Percentiles rank a stretch among this genome's conserved stretches.
These are phyloP conservation scores for Enteromius mattozi DNA, from an alignment of 2,797 vertebrate genomes.

Conservation along the genomic window DNA sequence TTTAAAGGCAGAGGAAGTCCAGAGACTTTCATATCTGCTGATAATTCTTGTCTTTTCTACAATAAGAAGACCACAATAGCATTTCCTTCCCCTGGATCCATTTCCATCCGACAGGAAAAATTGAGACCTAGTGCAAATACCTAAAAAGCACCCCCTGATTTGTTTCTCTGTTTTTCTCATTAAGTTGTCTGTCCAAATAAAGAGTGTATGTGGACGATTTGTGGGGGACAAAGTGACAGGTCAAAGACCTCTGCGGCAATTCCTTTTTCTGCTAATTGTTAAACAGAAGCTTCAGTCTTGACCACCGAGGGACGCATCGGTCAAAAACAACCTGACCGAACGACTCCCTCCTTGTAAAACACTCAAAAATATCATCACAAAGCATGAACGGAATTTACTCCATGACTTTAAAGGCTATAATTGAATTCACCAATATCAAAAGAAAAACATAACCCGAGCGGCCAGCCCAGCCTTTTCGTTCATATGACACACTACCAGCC, in stretches of 20 bases:
- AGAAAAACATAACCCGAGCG: conserved; percentile 64
- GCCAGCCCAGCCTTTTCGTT: conserved; percentile 61
- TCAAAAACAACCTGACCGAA: conserved; percentile 61
- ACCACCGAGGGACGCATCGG: conserved; percentile 43
- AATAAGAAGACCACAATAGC: conserved; percentile 69
- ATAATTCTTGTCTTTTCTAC: conserved; percentile 68
- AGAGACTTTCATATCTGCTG: conserved; percentile 59
- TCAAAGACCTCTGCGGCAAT: conserved; percentile 36
- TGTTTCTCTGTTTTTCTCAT: conserved; percentile 42
- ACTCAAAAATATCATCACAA: conserved; percentile 60
- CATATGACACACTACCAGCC: conserved; percentile 64
- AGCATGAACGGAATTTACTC: conserved; percentile 62
- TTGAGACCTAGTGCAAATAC: neutral
- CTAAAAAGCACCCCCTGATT: neutral
- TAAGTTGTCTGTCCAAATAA: conserved; percentile 56
- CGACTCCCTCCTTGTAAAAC: conserved; percentile 30
- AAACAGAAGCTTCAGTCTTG: conserved; percentile 52
- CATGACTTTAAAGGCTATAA: conserved; percentile 61
- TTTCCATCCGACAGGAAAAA: conserved; percentile 55
- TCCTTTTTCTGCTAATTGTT: conserved; percentile 38
- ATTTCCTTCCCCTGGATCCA: conserved; percentile 71
- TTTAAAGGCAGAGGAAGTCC: conserved; percentile 64
- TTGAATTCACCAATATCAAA: conserved; percentile 60
- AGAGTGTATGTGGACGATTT: conserved; percentile 57
- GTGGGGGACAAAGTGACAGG: conserved; percentile 48